Percentiles rank a stretch among this genome's conserved stretches.
These are phyloP conservation scores for Polyploca ridens DNA, from an alignment of 2,888 invertebrate genomes.

Conservation along the genomic window DNA sequence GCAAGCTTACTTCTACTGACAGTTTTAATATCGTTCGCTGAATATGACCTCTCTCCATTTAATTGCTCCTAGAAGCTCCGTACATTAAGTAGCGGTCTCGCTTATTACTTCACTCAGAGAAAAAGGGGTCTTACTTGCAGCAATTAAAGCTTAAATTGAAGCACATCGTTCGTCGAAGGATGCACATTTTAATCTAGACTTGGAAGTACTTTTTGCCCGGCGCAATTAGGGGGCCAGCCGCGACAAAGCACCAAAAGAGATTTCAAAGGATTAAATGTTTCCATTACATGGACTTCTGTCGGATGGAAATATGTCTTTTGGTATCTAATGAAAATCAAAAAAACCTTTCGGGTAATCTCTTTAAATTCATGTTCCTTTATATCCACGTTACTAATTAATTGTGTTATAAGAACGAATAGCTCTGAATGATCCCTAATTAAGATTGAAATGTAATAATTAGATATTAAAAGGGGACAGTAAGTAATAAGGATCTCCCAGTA, in stretches of 20 bases:
- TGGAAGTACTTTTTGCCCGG: slow-evolving; percentile 64
- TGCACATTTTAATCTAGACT: slow-evolving; percentile 71
- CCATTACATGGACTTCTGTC: slow-evolving; percentile 61
- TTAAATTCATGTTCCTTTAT: slow-evolving; percentile 1
- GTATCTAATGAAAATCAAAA: slow-evolving; percentile 21
- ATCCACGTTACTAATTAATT: neutral
- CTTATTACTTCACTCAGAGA: slow-evolving; percentile 20
- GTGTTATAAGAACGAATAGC: neutral
- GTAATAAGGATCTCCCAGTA: neutral
- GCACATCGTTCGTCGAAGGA: slow-evolving; percentile 26
- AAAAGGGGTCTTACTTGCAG: slow-evolving; percentile 32
- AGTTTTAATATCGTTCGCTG: slow-evolving; percentile 37
- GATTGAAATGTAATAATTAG: neutral
- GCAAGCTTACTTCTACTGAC: neutral
- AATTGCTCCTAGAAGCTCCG: slow-evolving; percentile 58
- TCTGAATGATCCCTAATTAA: neutral
- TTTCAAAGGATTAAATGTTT: slow-evolving; percentile 74
- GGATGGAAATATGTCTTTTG: slow-evolving; percentile 38
- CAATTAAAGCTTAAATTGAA: slow-evolving; percentile 39
- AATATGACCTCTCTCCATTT: slow-evolving; percentile 63
- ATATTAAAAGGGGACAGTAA: neutral
- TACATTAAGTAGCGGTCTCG: slow-evolving; percentile 51
- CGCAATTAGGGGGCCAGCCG: slow-evolving; percentile 63
- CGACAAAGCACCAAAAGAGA: slow-evolving; percentile 64
- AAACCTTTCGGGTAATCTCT: slow-evolving; percentile 15